Evolutionary conservation across 2,113 vertebrate genomes (phyloP).

Genomic region (Arothron firmamentum): DNA sequence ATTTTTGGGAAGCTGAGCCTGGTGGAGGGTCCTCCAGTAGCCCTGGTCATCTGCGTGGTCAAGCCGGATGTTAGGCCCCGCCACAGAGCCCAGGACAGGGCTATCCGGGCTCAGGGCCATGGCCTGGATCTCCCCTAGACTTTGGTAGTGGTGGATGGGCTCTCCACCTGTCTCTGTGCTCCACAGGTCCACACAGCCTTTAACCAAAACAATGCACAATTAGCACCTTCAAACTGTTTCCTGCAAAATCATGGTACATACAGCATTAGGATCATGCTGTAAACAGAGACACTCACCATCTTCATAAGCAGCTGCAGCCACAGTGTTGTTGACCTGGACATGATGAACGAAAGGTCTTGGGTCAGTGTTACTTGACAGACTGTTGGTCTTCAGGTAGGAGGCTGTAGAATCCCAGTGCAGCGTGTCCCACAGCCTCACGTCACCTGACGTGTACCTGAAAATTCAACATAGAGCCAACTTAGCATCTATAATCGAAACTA

Average conservation of each 20-base stretch:
- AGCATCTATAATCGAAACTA: background rate
- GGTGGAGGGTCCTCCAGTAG: slow-evolving; percentile 79
- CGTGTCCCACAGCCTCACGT: slow-evolving; percentile 92
- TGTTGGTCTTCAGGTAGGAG: slow-evolving; percentile 77
- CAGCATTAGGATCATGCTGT: no score
- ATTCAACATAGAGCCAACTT: background rate
- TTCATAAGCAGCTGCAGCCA: slow-evolving; percentile 88
- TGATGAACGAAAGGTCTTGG: slow-evolving; percentile 79
- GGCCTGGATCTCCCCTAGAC: slow-evolving; percentile 77
- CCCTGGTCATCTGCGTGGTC: slow-evolving; percentile 79
- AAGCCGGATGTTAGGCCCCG: slow-evolving; percentile 79
- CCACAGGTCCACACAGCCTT: slow-evolving; percentile 90
- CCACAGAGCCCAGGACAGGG: slow-evolving; percentile 75
- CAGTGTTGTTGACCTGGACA: slow-evolving; percentile 83
- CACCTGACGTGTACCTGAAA: slow-evolving; percentile 89
- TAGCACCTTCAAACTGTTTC: no score
- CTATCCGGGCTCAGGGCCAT: slow-evolving; percentile 77
- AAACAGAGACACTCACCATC: slow-evolving; percentile 78
- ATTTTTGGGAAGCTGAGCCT: slow-evolving; percentile 80
- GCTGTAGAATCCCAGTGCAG: slow-evolving; percentile 86
- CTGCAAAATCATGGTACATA: no score
- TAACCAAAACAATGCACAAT: background rate
- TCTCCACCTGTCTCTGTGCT: slow-evolving; percentile 79
- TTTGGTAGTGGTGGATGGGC: slow-evolving; percentile 84
- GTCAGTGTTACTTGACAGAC: slow-evolving; percentile 65